Conservation (phyloP, 2,888 invertebrate genomes). For the Drosophila rellima region DNA sequence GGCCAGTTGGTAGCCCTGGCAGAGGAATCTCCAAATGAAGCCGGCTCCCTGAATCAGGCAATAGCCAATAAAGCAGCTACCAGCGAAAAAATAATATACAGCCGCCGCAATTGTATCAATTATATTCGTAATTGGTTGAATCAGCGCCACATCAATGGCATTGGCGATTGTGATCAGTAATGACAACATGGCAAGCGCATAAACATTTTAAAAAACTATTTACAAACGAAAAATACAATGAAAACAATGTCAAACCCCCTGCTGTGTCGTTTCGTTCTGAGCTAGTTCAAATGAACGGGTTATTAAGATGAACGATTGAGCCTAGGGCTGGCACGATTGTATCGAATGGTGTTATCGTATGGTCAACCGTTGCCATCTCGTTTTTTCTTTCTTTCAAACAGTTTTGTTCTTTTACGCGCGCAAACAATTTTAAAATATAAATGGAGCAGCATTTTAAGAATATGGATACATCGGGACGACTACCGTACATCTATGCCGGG, state of each 20-base stretch:
- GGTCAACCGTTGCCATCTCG: too few relatives aligned
- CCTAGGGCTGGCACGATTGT: too few relatives aligned
- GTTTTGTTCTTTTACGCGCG: too few relatives aligned
- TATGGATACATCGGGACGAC: too few relatives aligned
- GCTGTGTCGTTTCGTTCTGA: too few relatives aligned
- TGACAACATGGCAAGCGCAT: slow-evolving; percentile 40
- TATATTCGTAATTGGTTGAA: slow-evolving; percentile 37
- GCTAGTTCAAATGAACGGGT: too few relatives aligned
- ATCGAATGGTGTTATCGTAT: too few relatives aligned
- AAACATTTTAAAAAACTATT: slow-evolving; percentile 27
- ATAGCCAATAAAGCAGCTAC: slow-evolving; percentile 56
- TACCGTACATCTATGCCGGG: too few relatives aligned
- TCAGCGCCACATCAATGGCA: slow-evolving; percentile 42
- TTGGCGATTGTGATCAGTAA: slow-evolving; percentile 25
- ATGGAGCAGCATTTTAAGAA: too few relatives aligned
- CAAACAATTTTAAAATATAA: too few relatives aligned
- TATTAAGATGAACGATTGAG: too few relatives aligned
- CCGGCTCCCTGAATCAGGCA: slow-evolving; percentile 42
- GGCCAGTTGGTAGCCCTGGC: slow-evolving; percentile 4
- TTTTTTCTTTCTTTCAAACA: too few relatives aligned
- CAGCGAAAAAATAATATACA: slow-evolving; percentile 51
- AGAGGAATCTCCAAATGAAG: slow-evolving; percentile 31
- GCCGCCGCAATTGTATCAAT: slow-evolving; percentile 37
- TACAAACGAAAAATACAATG: slow-evolving; percentile 18
- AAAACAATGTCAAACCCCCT: slow-evolving; percentile 30